These are phyloP conservation scores for Mystacornis crossleyi DNA, from an alignment of 2,113 vertebrate genomes.

Conservation along the genomic window DNA sequence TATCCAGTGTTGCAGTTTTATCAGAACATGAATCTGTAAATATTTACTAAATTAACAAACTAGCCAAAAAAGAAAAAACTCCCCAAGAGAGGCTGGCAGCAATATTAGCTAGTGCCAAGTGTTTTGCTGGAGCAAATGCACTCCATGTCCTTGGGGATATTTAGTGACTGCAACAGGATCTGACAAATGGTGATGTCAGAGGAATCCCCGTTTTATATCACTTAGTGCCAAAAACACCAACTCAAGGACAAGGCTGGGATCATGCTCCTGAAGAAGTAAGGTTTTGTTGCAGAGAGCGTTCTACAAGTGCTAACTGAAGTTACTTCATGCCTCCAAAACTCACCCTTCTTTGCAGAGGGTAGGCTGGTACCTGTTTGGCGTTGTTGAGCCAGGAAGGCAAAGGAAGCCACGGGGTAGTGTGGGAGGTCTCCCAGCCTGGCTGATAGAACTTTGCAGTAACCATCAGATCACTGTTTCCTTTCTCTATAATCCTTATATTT, in stretches of 20 bases:
- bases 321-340: not conserved
- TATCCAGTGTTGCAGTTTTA: not conserved
- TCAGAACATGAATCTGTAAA: slow-evolving; percentile 14
- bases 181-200: slow-evolving; percentile 3
- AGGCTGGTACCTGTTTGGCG: not conserved
- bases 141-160: not conserved
- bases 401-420: not conserved
- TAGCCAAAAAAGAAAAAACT: not conserved
- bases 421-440: not conserved
- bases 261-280: not conserved
- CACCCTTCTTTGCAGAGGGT: not conserved
- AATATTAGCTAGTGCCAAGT: not conserved
- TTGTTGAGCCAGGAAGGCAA: not conserved
- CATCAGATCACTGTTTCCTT: not conserved
- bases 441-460: not conserved
- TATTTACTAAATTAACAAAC: slow-evolving; percentile 43
- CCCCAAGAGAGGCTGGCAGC: not conserved
- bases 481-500: not conserved
- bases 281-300: not conserved
- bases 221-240: not conserved
- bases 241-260: not conserved
- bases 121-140: slow-evolving; percentile 2
- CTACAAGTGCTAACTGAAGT: not conserved
- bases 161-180: not conserved
- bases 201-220: not conserved